Percentiles rank a stretch among this genome's conserved stretches.
Conservation (phyloP, 2,888 invertebrate species). For the Epirrita christyi region DNA sequence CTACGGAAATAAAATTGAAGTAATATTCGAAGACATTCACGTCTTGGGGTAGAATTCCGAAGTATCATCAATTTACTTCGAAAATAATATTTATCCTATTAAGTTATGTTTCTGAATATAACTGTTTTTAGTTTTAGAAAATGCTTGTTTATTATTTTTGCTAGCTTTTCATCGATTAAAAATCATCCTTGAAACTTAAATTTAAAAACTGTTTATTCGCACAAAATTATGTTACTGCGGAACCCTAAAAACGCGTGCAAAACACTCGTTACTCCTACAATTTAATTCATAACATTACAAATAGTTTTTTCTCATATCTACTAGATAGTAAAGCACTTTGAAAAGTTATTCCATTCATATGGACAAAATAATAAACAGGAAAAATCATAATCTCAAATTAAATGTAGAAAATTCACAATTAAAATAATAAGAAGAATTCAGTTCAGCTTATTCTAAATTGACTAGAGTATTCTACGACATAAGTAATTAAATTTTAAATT, state of each 20-base stretch:
- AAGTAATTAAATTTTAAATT: conserved; percentile 7
- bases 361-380: conserved; percentile 54
- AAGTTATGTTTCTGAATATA: too few relatives aligned
- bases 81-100: background rate
- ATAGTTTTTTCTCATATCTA: conserved; percentile 77
- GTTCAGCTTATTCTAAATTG: conserved; percentile 75
- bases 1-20: conserved; percentile 45
- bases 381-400: conserved; percentile 20
- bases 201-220: background rate
- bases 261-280: conserved; percentile 75
- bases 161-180: background rate
- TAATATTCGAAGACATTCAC: conserved; percentile 2
- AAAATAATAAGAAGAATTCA: conserved; percentile 37
- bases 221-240: conserved; percentile 11
- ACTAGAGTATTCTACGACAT: conserved; percentile 63
- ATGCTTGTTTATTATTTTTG: background rate
- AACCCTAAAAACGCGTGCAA: conserved; percentile 61
- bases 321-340: conserved; percentile 85
- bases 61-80: background rate
- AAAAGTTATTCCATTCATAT: conserved; percentile 74
- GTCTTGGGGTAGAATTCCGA: conserved; percentile 8
- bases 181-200: too few relatives aligned
- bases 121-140: background rate
- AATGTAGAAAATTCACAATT: background rate
- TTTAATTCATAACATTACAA: conserved; percentile 78